Conservation (phyloP, 1,140 invertebrate genomes). For the Papilio polyxenes region DNA sequence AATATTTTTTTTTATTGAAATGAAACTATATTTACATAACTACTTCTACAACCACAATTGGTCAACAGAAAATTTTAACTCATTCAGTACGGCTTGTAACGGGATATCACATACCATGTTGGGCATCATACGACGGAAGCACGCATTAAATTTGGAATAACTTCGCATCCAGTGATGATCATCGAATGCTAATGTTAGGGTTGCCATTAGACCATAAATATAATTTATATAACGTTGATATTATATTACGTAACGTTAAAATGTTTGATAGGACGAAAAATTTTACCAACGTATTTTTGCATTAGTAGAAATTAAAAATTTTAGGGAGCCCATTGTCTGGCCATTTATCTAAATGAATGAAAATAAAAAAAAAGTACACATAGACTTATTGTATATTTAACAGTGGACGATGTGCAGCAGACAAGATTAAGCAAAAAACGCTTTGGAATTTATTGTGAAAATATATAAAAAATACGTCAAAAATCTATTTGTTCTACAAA, state of each 20-base stretch:
- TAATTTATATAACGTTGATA: neutral
- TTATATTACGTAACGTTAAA: neutral
- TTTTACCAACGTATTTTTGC: neutral
- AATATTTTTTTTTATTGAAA: neutral
- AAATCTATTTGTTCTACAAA: slow-evolving; percentile 9
- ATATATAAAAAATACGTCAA: neutral
- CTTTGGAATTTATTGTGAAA: too few relatives aligned
- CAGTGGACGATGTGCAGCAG: too few relatives aligned
- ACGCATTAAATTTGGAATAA: slow-evolving; percentile 55
- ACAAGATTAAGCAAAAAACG: too few relatives aligned
- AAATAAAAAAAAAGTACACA: too few relatives aligned
- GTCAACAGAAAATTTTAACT: slow-evolving; percentile 25
- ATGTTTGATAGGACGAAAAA: neutral
- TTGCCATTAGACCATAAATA: neutral
- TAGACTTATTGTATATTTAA: too few relatives aligned
- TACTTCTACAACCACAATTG: neutral
- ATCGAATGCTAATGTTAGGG: slow-evolving; percentile 48
- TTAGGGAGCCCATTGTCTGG: too few relatives aligned
- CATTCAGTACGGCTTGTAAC: slow-evolving; percentile 39
- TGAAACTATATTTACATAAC: neutral
- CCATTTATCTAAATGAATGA: neutral
- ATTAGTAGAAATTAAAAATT: too few relatives aligned
- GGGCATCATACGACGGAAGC: slow-evolving; percentile 50
- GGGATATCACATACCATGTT: slow-evolving; percentile 44
- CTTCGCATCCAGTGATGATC: slow-evolving; percentile 47